Evolutionary conservation across 2,888 invertebrate species (phyloP).

Genomic region (Drosophila sordidapex): DNA sequence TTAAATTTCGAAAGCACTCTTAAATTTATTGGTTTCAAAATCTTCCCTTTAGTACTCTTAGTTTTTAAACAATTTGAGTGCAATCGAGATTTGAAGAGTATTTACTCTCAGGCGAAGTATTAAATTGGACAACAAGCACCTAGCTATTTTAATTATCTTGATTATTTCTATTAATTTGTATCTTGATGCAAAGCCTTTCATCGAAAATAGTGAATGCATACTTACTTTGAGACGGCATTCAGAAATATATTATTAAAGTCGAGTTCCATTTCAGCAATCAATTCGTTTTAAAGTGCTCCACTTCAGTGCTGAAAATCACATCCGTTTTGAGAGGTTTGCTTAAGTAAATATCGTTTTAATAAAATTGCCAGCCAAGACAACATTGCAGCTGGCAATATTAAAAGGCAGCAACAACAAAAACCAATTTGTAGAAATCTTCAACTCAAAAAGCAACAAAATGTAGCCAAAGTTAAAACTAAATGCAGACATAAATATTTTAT

Average conservation of each 20-base stretch:
- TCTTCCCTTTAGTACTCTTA: not conserved
- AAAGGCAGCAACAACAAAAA: constrained; percentile 21
- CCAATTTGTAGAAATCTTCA: constrained; percentile 48
- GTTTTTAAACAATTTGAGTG: not conserved
- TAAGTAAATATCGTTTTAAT: constrained; percentile 69
- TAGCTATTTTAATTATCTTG: not conserved
- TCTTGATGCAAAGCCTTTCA: not conserved
- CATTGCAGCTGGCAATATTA: constrained; percentile 54
- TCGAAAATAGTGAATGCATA: not conserved
- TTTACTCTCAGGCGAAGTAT: not conserved
- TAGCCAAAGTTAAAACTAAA: constrained; percentile 73
- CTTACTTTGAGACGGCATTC: not conserved
- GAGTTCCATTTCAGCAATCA: constrained; percentile 3
- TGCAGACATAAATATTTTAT: constrained; percentile 79
- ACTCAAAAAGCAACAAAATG: constrained; percentile 62
- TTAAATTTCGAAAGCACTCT: not conserved
- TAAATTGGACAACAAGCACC: not conserved
- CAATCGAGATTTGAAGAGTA: not conserved
- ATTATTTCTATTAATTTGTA: not conserved
- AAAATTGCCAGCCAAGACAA: constrained; percentile 64
- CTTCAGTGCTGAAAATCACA: constrained; percentile 23
- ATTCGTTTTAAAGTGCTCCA: constrained; percentile 17
- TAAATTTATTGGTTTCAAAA: not conserved
- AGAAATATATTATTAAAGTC: constrained; percentile 6
- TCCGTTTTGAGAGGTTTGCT: constrained; percentile 35